Evolutionary conservation across 1,140 invertebrate species (phyloP).

Genomic region (Paraescarpia echinospica): DNA sequence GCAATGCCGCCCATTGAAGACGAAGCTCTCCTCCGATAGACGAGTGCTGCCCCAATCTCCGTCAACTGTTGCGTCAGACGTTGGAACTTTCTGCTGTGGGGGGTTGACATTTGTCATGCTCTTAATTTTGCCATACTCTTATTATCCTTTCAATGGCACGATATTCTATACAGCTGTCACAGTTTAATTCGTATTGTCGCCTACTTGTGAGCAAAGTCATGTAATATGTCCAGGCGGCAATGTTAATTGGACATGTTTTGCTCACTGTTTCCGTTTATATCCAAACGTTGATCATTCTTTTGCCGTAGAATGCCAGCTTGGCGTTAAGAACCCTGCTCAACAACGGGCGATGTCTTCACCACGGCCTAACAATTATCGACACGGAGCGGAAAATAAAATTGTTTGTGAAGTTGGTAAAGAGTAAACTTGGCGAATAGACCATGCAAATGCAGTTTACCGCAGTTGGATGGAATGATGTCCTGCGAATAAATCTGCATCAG

Average conservation of each 20-base stretch:
- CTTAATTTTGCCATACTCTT: neutral
- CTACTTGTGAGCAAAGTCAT: neutral
- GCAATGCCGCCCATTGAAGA: neutral
- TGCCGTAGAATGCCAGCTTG: neutral
- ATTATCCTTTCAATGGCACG: neutral
- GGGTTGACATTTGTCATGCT: no score
- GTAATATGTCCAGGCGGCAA: neutral
- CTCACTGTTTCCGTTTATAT: neutral
- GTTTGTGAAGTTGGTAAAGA: neutral
- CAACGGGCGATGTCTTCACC: neutral
- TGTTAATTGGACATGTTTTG: neutral
- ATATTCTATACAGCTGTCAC: neutral
- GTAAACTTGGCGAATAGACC: neutral
- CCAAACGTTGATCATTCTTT: no score
- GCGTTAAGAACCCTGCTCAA: neutral
- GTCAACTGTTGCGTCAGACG: neutral
- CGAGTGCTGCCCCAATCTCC: neutral
- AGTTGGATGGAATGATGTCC: neutral
- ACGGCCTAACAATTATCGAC: neutral
- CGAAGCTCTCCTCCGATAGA: neutral
- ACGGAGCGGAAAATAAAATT: neutral
- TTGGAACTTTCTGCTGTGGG: neutral
- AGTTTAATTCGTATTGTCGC: neutral
- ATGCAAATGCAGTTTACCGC: neutral
- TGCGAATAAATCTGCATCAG: neutral